Evolutionary conservation across 1,140 invertebrate species (phyloP), one percentile per base, ranked within the genome.

Genomic region (Tetramorium alpestre): DNA sequence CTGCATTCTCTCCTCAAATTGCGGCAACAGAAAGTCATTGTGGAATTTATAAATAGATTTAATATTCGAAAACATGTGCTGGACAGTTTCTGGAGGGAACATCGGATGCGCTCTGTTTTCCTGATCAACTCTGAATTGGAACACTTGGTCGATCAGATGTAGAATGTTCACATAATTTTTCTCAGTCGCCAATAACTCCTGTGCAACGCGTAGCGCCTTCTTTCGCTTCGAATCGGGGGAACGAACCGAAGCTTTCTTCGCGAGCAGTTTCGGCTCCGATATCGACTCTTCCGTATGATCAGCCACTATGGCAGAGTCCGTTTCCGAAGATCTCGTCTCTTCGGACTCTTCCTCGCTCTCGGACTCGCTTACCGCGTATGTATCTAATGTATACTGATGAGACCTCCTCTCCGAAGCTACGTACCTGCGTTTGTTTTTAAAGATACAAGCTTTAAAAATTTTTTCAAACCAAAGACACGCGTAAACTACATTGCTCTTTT

Each of bases 141-240:
- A 97, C 91, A 97, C 97, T 90, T 96, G 94, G 93, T 97, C 97
- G 6, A 98, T 96, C n/a, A 98, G 93, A 78, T 96, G 96, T 22
- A 98, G 93, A 88, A 97, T 96, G 93, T 96, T 96, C 11, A 98
- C 97, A 94, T 97, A 98, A 73, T 96, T 96, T 90, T 96, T 95
- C 93, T 98, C 97, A 0, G 97, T 97, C 7, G 96, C 96, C 87
- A 97, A 95, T 51, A 98, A 96, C 94, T 98, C 97, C 89, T 96
- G 93, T 3, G 97, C 97, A 60, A 97, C 96, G 51, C 95, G 96
- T 88, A 95, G 95, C 3, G 95, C 95, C 80, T 96, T 96, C 77
- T 94, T 95, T 62, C 93, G 94, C 67, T 93, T 95, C 25, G 91
- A 91, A 47, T 94, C 92, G 13, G 87, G 73, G 13, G 65, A 75